Evolutionary conservation across 2,888 invertebrate species (phyloP).

Genomic region (Drosophila anomelani): DNA sequence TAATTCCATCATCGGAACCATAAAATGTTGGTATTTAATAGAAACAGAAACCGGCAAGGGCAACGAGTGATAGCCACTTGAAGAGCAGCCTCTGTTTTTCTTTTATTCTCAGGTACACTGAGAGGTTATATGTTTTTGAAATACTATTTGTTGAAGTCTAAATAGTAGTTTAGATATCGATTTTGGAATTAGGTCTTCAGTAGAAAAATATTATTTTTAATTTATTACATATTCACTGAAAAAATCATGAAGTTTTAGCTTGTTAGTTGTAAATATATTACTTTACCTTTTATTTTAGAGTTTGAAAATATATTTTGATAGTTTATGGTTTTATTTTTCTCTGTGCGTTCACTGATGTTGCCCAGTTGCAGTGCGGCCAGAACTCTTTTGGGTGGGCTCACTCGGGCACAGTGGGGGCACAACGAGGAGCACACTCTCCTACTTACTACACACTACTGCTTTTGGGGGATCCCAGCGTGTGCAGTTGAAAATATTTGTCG

Average conservation of each 20-base stretch:
- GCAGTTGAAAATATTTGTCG: constrained; percentile 55
- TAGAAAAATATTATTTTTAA: no score
- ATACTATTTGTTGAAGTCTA: neutral
- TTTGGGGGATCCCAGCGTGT: constrained; percentile 52
- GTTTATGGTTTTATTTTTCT: neutral
- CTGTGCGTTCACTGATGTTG: constrained; percentile 43
- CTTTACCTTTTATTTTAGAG: no score
- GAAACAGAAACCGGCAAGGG: constrained; percentile 60
- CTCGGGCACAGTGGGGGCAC: constrained; percentile 76
- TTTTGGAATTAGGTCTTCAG: no score
- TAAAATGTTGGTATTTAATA: constrained; percentile 27
- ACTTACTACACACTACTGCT: constrained; percentile 31
- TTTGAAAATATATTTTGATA: neutral
- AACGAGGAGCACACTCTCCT: constrained; percentile 11
- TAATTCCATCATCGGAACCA: constrained; percentile 75
- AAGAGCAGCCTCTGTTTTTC: constrained; percentile 34
- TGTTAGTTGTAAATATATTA: no score
- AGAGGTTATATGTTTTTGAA: neutral
- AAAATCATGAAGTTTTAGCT: no score
- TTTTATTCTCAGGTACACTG: constrained; percentile 20
- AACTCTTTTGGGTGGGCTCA: constrained; percentile 63
- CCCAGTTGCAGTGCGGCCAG: constrained; percentile 37
- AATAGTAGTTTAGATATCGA: no score
- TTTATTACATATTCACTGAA: no score
- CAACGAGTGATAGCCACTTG: constrained; percentile 81